Conservation (phyloP, 1,140 invertebrate species). For the Caenorhabditis tropicalis region DNA sequence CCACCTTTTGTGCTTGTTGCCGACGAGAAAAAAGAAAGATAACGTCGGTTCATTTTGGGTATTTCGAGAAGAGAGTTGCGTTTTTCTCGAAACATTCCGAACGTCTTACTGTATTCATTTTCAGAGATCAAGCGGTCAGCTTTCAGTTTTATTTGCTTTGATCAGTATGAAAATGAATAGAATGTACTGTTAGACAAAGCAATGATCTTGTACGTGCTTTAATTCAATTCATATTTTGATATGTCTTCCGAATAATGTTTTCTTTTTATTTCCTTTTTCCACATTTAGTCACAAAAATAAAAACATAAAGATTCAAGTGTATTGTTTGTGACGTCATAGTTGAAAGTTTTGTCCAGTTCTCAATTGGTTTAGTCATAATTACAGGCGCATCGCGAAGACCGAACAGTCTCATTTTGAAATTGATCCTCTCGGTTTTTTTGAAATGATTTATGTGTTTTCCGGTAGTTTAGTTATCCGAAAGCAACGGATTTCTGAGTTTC, state of each 20-base stretch:
- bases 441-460: background rate
- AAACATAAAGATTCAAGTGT: background rate
- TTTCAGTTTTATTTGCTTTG: no score
- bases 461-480: no score
- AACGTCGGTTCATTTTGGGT: background rate
- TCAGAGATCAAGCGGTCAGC: no score
- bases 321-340: background rate
- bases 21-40: background rate
- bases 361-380: slow-evolving; percentile 44
- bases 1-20: background rate
- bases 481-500: no score
- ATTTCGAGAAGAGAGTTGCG: background rate
- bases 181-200: no score
- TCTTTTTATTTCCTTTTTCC: background rate
- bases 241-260: background rate
- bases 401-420: background rate
- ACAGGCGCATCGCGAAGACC: background rate
- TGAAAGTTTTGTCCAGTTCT: background rate
- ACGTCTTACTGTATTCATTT: no score
- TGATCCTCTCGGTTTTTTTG: background rate
- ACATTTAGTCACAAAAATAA: no score
- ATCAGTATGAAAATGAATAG: no score
- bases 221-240: no score
- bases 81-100: background rate
- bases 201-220: no score